Base-by-base conservation (phyloP, 2,888 invertebrate genomes). In the Agrochola litura region DNA sequence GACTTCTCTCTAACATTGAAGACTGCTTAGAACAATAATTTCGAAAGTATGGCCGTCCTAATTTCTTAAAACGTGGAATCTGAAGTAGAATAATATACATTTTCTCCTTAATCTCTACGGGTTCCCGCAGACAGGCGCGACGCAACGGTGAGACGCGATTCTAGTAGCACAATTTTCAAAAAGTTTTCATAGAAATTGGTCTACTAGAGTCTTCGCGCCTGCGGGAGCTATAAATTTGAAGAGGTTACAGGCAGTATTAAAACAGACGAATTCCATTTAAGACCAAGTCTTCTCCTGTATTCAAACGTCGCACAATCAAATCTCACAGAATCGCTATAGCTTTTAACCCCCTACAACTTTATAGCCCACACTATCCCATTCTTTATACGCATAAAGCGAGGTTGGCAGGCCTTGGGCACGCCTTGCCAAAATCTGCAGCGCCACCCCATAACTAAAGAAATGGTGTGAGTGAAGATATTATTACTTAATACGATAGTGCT, bases 351-450 rank as follows among this genome's bases (percentile, higher is more conserved):
- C 19, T 30, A 64, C 9, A 64, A 49, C 6, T 52, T 37, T 14
- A 61, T 2, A 58, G 52, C n/a, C 56, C n/a, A 49, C 56, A 58
- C n/a, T 61, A 16, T 30, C 22, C 22, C n/a, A 72, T 65, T 70
- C 25, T 63, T 46, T 56, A 71, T 77, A 72, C 73, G 61, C 78
- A 82, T 74, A 66, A 61, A 77, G 19, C 78, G 76, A 86, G 84
- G 77, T 52, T 76, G 60, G 61, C 71, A 37, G 60, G 30, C 68
- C 74, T 56, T 25, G 30, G 77, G 64, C 77, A 61, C 84, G 66
- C 88, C 88, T 76, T 69, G 77, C 77, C 81, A 76, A 88, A 85
- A 77, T 82, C 87, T 86, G 74, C 81, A 78, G 65, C 72, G 76
- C 64, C 74, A 79, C 73, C 65, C 75, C 71, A 65, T 73, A 79